These are phyloP conservation scores for Rhizomys pruinosus DNA, from an alignment of 2,113 vertebrate species.

Conservation along the genomic window DNA sequence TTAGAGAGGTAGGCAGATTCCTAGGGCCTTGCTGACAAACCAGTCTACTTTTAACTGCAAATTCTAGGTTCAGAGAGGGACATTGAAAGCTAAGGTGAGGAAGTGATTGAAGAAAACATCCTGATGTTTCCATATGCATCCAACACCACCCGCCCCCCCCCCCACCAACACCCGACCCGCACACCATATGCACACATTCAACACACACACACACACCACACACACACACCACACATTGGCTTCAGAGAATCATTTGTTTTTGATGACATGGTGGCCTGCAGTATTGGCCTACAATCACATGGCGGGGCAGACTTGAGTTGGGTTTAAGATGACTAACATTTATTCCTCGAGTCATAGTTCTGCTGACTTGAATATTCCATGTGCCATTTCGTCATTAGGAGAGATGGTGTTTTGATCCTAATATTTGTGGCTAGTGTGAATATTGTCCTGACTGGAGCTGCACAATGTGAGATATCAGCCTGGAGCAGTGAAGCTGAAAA, in stretches of 20 bases:
- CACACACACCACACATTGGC: background rate
- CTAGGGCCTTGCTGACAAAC: background rate
- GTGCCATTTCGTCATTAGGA: slow-evolving; percentile 25
- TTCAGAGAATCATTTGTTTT: too few species aligned
- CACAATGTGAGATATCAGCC: slow-evolving; percentile 55
- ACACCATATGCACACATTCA: background rate
- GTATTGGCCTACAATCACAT: background rate
- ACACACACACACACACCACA: background rate
- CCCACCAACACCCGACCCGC: too few species aligned
- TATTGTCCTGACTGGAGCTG: slow-evolving; percentile 53
- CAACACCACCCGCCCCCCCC: too few species aligned
- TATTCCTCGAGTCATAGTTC: slow-evolving; percentile 28
- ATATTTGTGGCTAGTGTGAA: slow-evolving; percentile 34
- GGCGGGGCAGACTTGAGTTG: background rate
- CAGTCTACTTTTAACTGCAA: background rate
- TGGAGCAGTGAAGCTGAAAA: slow-evolving; percentile 71
- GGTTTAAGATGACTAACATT: slow-evolving; percentile 34
- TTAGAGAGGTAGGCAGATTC: background rate
- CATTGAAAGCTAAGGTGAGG: background rate
- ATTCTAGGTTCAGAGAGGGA: background rate
- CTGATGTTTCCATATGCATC: background rate
- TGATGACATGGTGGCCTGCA: too few species aligned
- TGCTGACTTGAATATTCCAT: slow-evolving; percentile 19
- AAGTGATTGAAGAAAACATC: background rate
- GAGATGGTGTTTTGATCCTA: slow-evolving; percentile 13